phyloP scores from a whole-genome alignment of 2,888 invertebrate species.

The Bimastos eiseni region DNA sequence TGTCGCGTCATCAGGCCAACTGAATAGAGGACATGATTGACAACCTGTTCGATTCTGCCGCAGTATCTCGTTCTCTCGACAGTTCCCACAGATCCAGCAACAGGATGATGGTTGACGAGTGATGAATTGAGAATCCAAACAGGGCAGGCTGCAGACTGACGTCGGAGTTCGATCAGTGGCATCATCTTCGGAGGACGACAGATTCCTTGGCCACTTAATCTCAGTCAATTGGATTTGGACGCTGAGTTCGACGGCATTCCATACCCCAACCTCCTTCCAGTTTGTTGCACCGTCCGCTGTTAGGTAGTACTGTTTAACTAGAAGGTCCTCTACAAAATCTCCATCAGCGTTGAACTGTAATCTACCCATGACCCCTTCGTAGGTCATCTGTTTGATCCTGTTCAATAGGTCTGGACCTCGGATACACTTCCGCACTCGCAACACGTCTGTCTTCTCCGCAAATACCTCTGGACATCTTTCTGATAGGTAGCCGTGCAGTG shows the following conservation, averaged over 20 bases:
- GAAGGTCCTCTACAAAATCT: slow-evolving; percentile 48
- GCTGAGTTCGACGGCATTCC: neutral
- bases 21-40: slow-evolving; percentile 3
- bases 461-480: slow-evolving; percentile 46
- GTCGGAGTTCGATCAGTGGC: neutral
- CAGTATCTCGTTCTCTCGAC: slow-evolving; percentile 27
- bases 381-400: slow-evolving; percentile 45
- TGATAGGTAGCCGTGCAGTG: slow-evolving; percentile 46
- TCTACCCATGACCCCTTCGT: slow-evolving; percentile 47
- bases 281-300: neutral
- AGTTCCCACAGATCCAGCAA: slow-evolving; percentile 27
- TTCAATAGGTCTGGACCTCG: slow-evolving; percentile 43
- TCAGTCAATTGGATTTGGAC: neutral
- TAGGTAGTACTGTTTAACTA: slow-evolving; percentile 43
- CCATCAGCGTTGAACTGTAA: slow-evolving; percentile 50
- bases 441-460: slow-evolving; percentile 7
- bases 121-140: slow-evolving; percentile 28
- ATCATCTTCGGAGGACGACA: neutral
- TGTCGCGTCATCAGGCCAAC: slow-evolving; percentile 23
- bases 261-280: neutral
- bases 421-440: slow-evolving; percentile 41
- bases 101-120: slow-evolving; percentile 23
- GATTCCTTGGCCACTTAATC: neutral
- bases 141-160: slow-evolving; percentile 6
- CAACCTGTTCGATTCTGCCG: slow-evolving; percentile 15